Conservation (phyloP, 2,888 invertebrate genomes). For the Harpalus rubripes region DNA sequence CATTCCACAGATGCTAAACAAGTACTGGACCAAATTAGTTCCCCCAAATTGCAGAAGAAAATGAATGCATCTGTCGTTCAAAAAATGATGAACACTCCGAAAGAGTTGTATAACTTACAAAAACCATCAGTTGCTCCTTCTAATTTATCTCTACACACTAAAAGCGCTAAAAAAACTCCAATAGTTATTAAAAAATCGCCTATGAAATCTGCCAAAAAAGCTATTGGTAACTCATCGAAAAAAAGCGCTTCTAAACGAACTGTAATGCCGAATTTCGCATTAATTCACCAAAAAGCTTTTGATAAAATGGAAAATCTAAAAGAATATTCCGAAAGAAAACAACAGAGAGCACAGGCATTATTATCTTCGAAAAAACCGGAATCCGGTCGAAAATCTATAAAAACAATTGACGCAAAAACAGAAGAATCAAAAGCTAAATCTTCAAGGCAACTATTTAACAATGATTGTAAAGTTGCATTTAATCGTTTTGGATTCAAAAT, state of each 20-base stretch:
- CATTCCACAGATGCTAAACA: conserved; percentile 40
- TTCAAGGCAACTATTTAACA: conserved; percentile 50
- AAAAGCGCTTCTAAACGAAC: conserved; percentile 71
- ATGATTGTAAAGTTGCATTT: background rate
- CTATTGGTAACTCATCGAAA: conserved; percentile 32
- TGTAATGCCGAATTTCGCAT: conserved; percentile 85
- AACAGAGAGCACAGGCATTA: conserved; percentile 77
- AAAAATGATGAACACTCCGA: conserved; percentile 31
- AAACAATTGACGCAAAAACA: conserved; percentile 3
- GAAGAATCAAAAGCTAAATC: conserved; percentile 45
- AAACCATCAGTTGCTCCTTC: conserved; percentile 12
- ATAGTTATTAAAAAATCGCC: conserved; percentile 25
- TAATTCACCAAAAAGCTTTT: conserved; percentile 83
- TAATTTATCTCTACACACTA: conserved; percentile 18
- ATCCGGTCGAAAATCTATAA: background rate
- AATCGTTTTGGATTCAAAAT: conserved; percentile 71
- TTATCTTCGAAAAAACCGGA: conserved; percentile 72
- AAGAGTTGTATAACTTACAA: conserved; percentile 31
- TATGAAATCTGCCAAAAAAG: conserved; percentile 18
- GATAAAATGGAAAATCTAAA: conserved; percentile 84
- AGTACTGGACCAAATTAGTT: conserved; percentile 44
- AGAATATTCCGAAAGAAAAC: conserved; percentile 80
- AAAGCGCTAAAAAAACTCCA: conserved; percentile 12
- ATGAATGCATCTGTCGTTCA: conserved; percentile 1
- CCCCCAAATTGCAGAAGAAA: conserved; percentile 43